Conservation (phyloP, 2,797 vertebrate species). For the Squalus acanthias region DNA sequence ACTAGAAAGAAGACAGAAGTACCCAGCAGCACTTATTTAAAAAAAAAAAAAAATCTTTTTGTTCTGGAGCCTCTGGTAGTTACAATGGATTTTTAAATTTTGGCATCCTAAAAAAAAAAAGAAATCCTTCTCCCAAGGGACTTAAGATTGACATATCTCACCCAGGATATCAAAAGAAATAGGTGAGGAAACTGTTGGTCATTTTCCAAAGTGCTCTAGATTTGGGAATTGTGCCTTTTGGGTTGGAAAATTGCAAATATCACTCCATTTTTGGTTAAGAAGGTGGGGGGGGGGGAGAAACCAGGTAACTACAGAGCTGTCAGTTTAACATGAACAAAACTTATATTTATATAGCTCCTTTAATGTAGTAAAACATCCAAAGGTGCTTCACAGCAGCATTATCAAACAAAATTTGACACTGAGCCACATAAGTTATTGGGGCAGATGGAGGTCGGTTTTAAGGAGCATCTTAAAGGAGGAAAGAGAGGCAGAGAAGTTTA, state of each 20-base stretch:
- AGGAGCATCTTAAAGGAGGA: no score
- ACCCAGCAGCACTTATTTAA: not conserved
- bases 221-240: not conserved
- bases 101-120: not conserved
- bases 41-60: not conserved
- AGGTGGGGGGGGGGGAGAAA: not conserved
- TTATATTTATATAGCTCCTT: not conserved
- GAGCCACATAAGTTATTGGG: not conserved
- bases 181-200: not conserved
- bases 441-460: no score
- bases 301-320: not conserved
- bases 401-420: no score
- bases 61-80: not conserved
- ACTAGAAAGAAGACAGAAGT: not conserved
- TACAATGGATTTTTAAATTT: not conserved
- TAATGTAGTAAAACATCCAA: not conserved
- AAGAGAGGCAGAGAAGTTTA: not conserved
- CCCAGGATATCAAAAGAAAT: no score
- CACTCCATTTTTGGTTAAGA: not conserved
- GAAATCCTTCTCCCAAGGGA: not conserved
- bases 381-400: no score
- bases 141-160: not conserved
- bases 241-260: not conserved
- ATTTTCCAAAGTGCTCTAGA: not conserved
- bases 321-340: not conserved